Evolutionary conservation across 2,797 vertebrate species (phyloP), one percentile per base, ranked within the genome.

Genomic region (Diglossa cyanea): DNA sequence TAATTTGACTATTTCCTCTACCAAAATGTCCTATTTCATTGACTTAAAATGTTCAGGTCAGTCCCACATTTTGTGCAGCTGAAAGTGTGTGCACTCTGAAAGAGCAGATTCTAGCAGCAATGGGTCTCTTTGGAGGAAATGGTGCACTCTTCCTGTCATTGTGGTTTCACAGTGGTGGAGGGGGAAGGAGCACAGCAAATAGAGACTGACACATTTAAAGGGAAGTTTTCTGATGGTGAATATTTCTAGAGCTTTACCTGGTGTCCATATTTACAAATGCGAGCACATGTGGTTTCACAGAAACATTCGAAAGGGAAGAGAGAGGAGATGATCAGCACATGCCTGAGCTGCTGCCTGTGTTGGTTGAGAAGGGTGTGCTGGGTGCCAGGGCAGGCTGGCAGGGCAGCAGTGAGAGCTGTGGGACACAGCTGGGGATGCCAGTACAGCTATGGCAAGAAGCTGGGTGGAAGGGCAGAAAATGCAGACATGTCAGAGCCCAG

Each of bases 261-360:
- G 83, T 65, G 68, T n/a, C 48, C 40, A 3, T 53, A 80, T 88
- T 91, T 92, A 77, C 61, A 82, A 80, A 77, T 12, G 11, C 1
- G 1, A 96, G 77, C 57, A 51, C n/a, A 9, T 40, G 53, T 1
- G 6, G 86, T 85, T 96, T 94, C 91, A 79, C 44, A 83, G 58
- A 83, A 78, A 58, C 2, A 3, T 73, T 86, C 18, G 35, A 44
- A 88, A 48, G 21, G 24, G 50, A 87, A 54, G 71, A 47, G 1
- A 60, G 72, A 61, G 47, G 61, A 1, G 2, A 57, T 30, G 23
- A 73, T 25, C 63, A 85, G 74, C 68, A 68, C 67, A 44, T 10
- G 47, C 33, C 12, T 3, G 26, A 62, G 50, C 35, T 40, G 39
- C 39, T 84, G 85, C 37, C 74, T 76, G 71, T 35, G 19, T 28